phyloP scores from a whole-genome alignment of 2,113 vertebrate genomes.

The Pogonocichla stellata region DNA sequence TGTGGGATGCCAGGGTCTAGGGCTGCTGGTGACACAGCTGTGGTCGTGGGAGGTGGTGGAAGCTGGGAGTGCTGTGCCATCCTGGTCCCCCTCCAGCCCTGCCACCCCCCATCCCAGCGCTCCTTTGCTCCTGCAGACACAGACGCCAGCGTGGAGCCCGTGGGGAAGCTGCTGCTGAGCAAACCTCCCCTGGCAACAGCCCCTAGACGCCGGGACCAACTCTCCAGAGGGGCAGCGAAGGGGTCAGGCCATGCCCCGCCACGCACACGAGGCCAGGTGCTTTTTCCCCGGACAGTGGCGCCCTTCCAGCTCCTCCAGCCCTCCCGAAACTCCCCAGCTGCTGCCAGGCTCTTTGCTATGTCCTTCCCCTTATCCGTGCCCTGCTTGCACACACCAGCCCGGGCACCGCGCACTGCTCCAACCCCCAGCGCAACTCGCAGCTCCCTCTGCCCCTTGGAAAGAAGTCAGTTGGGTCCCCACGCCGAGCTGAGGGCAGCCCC shows the following conservation, averaged over 20 bases:
- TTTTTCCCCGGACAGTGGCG: fast-evolving
- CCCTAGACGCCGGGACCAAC: neutral
- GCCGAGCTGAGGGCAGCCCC: neutral
- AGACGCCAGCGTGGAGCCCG: neutral
- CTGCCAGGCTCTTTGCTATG: neutral
- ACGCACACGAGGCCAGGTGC: neutral
- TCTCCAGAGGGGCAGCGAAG: neutral
- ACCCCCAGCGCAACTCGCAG: fast-evolving
- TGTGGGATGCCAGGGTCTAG: fast-evolving
- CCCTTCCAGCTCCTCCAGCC: fast-evolving
- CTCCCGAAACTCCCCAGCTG: fast-evolving
- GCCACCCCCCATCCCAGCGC: fast-evolving
- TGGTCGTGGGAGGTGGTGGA: neutral
- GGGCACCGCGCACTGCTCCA: fast-evolving
- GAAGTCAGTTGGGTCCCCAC: neutral
- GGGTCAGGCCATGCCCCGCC: neutral
- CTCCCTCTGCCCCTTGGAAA: neutral
- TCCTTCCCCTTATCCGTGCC: neutral
- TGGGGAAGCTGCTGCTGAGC: constrained; percentile 18
- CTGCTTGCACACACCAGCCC: neutral
- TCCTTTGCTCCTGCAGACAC: neutral
- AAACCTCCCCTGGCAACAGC: neutral
- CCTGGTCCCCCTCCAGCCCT: neutral
- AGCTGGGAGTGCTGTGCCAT: neutral
- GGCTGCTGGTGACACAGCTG: neutral